These are phyloP conservation scores for Emydocephalus ijimae DNA, from an alignment of 2,113 vertebrate species.

Conservation along the genomic window DNA sequence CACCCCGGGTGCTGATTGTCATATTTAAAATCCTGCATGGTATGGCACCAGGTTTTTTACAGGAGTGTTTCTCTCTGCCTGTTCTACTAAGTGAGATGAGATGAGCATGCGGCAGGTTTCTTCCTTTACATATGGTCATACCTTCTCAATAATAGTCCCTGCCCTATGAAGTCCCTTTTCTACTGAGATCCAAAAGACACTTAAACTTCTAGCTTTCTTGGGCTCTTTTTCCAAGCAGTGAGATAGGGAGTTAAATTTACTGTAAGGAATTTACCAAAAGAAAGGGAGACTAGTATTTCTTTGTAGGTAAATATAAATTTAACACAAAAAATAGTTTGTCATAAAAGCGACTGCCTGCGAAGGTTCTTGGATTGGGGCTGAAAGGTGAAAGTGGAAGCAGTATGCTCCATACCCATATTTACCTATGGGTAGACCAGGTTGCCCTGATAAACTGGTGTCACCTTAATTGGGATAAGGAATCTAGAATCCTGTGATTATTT, in stretches of 20 bases:
- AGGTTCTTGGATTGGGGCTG: too few relatives aligned
- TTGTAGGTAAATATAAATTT: too few relatives aligned
- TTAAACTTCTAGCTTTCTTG: background rate
- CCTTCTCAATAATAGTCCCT: background rate
- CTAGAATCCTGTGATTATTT: background rate
- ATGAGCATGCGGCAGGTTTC: background rate
- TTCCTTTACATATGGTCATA: background rate
- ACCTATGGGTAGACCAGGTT: too few relatives aligned
- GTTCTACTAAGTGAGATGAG: background rate
- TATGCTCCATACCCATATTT: too few relatives aligned
- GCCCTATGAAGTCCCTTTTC: background rate
- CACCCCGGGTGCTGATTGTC: background rate
- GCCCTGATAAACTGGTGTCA: too few relatives aligned
- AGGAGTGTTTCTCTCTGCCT: background rate
- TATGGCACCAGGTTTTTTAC: background rate
- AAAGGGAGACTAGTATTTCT: too few relatives aligned
- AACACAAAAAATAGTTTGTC: too few relatives aligned
- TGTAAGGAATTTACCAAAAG: too few relatives aligned
- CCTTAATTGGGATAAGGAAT: background rate
- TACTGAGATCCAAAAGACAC: background rate
- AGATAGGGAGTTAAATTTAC: background rate
- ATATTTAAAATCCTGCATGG: background rate
- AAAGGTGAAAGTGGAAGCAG: too few relatives aligned
- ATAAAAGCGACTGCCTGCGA: too few relatives aligned
- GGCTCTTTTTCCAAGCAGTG: background rate